Conservation (phyloP, 2,888 invertebrate genomes). For the Athalia cordata region DNA sequence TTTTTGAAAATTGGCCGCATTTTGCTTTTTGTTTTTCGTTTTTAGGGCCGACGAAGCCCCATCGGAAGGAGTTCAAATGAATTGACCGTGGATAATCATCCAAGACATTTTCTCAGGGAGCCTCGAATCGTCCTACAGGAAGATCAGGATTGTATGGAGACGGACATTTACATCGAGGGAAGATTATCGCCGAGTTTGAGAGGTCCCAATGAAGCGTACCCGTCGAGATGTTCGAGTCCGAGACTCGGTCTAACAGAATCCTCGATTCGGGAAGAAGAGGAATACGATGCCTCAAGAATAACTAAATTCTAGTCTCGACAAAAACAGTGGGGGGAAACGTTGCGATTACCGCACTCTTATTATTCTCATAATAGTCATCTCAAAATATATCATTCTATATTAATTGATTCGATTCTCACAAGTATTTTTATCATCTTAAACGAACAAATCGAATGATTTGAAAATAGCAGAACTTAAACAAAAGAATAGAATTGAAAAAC, state of each 20-base stretch:
- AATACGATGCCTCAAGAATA: slow-evolving; percentile 24
- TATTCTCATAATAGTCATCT: no score
- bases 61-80: slow-evolving; percentile 48
- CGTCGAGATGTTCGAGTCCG: slow-evolving; percentile 63
- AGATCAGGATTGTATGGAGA: slow-evolving; percentile 61
- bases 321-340: not conserved
- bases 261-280: slow-evolving; percentile 64
- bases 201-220: slow-evolving; percentile 65
- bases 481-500: no score
- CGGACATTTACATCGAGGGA: slow-evolving; percentile 65
- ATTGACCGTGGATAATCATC: slow-evolving; percentile 52
- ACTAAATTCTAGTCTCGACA: slow-evolving; percentile 17
- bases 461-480: no score
- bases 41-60: slow-evolving; percentile 55
- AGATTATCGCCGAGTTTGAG: slow-evolving; percentile 56
- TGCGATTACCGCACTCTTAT: not conserved
- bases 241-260: slow-evolving; percentile 62
- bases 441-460: no score
- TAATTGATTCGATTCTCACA: no score
- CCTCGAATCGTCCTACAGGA: slow-evolving; percentile 30
- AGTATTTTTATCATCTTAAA: no score
- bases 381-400: no score
- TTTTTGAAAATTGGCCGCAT: no score
- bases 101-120: slow-evolving; percentile 43
- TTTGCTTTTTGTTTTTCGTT: not conserved